Base-by-base conservation (phyloP, 2,113 vertebrate species). In the Bothrops jararaca region DNA sequence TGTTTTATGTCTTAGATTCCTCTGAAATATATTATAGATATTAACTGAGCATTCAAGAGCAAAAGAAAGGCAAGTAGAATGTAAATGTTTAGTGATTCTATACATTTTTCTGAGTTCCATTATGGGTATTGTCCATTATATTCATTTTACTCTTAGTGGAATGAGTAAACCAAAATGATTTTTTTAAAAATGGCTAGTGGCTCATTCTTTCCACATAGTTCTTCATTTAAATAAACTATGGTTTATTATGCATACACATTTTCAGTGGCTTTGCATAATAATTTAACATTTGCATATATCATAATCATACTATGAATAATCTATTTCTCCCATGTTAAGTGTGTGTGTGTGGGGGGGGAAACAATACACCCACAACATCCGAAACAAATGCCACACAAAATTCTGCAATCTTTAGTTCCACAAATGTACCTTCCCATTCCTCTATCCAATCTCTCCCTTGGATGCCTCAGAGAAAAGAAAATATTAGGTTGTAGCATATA, bases 141-240 rank as follows among this genome's bases (percentile, higher is more conserved):
- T 22, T 80, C 74, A 80, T 42, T 80, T 80, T 80, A 42, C 34
- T 80, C 74, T 80, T 80, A 80, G 34, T 22, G 18, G 34, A 80
- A 26, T 57, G 34, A 57, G 7, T 57, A 24, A 42, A 91, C 22
- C 22, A 10, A 39, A 89, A 89, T 89, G 22, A 24, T 39, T 18
- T 52, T 58, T 88, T 57, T 9, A 18, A 26, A 64, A 91, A n/a
- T n/a, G 13, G 60, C 20, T 56, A 90, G 53, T 50, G 39, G 23
- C 53, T 57, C 29, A 60, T 58, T 50, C 56, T 34, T 29, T 89
- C 88, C 54, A 58, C 29, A 60, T 34, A 57, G 23, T 57, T 45
- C n/a, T 93, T 93, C 48, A 42, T 48, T 90, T 86, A n/a, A 50
- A 29, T 4, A 22, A 90, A 86, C 90, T 92, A 92, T 48, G 45